Evolutionary conservation across 2,888 invertebrate genomes (phyloP), one percentile per base, ranked within the genome.

Genomic region (Apotomis betuletana): DNA sequence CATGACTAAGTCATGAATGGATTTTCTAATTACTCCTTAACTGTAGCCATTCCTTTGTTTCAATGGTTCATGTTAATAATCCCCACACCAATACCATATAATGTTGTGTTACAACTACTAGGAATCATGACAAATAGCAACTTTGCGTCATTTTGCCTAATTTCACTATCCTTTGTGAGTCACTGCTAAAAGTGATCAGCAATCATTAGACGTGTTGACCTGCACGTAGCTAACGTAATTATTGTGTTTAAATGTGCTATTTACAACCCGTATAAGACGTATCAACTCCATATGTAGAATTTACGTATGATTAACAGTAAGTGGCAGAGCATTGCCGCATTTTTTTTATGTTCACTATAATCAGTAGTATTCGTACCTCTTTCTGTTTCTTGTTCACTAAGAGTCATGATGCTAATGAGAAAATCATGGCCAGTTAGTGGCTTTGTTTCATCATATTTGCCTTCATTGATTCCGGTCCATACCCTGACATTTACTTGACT

Each of bases 111-210:
- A 61, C 44, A 55, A 52, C 61, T 71, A 62, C 67, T 55, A 67
- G 52, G 71, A 71, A 71, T 41, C 27, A 44, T 71, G 71, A 71
- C 67, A n/a, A 67, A 67, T 61, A 41, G n/a, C 51, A 36, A 15
- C 15, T 3, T 4, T 44, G 36, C 57, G 51, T 71, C 55, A 63
- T 44, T 62, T 59, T 55, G 55, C 57, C 13, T 61, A 67, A 67
- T 57, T 71, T 67, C 57, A 55, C 41, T 55, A 62, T 60, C 49
- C 58, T 51, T 41, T 67, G 36, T 71, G 61, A 71, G 38, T 71
- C 71, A 71, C 9, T 61, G 51, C 27, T 62, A 67, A 44, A 62
- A 57, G 6, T 13, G 46, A 61, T 46, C 10, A 54, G 60, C 27
- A 3, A 68, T 68, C 41, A n/a, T 44, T 9, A 46, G n/a, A 51